Percentiles rank a stretch among this genome's conserved stretches.
Conservation (phyloP, 2,888 invertebrate genomes). For the Achlya flavicornis region DNA sequence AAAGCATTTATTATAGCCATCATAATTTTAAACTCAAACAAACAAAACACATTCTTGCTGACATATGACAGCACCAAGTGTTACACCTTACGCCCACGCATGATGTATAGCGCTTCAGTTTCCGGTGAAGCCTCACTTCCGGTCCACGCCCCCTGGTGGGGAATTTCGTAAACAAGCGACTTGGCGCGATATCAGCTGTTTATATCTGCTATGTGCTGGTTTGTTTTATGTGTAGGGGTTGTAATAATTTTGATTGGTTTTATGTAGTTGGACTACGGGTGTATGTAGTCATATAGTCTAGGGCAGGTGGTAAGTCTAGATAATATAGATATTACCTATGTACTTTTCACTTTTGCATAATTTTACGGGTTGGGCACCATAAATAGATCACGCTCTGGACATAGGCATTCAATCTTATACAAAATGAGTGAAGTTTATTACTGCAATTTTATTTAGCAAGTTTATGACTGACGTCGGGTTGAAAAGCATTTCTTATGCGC, state of each 20-base stretch:
- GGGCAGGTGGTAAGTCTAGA: neutral
- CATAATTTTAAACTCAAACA: constrained; percentile 18
- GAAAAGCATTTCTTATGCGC: too few species aligned
- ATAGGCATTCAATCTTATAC: too few species aligned
- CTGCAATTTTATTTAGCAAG: too few species aligned
- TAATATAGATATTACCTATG: too few species aligned
- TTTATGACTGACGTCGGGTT: too few species aligned
- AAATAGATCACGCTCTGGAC: too few species aligned
- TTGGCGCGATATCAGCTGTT: constrained; percentile 37
- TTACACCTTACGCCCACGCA: constrained; percentile 59
- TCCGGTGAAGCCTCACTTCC: constrained; percentile 55
- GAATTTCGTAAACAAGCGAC: constrained; percentile 53
- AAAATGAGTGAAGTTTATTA: too few species aligned
- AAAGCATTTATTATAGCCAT: constrained; percentile 12
- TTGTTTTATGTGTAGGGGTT: neutral
- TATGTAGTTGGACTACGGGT: neutral
- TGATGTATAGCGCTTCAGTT: constrained; percentile 56
- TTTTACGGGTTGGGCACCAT: too few species aligned
- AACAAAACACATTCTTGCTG: constrained; percentile 22
- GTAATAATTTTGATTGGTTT: constrained; percentile 4
- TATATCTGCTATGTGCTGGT: constrained; percentile 10
- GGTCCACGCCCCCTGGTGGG: constrained; percentile 49
- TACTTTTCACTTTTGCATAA: neutral
- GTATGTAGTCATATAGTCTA: neutral
- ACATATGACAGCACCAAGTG: constrained; percentile 20